These are phyloP conservation scores for Pheosia gnoma DNA, from an alignment of 2,888 invertebrate genomes.

Conservation along the genomic window DNA sequence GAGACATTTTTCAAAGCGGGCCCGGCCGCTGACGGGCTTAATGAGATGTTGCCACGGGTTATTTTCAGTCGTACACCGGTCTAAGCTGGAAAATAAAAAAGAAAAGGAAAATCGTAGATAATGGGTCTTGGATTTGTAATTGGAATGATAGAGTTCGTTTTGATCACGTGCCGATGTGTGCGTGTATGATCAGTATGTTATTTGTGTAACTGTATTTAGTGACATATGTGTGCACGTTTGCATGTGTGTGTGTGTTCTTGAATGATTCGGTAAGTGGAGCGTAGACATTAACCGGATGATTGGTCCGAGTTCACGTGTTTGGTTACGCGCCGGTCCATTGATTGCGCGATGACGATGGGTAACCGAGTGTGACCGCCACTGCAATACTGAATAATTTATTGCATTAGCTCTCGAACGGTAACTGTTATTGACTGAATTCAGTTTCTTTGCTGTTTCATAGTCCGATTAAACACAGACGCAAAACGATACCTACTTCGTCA, in stretches of 20 bases:
- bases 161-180: constrained; percentile 13
- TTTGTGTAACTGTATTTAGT: constrained; percentile 14
- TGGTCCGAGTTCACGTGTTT: constrained; percentile 51
- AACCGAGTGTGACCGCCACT: constrained; percentile 53
- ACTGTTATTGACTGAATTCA: constrained; percentile 29
- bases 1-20: constrained; percentile 81
- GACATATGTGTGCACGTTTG: constrained; percentile 11
- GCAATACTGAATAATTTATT: constrained; percentile 43
- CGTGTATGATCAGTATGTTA: constrained; percentile 15
- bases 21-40: constrained; percentile 73
- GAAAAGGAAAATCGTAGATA: constrained; percentile 47
- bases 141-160: constrained; percentile 43
- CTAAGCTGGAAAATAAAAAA: constrained; percentile 46
- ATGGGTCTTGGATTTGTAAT: constrained; percentile 51
- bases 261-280: constrained; percentile 71
- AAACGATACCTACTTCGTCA: not conserved
- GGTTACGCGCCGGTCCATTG: constrained; percentile 63
- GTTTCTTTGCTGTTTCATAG: constrained; percentile 19
- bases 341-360: constrained; percentile 51
- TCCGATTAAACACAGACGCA: not conserved
- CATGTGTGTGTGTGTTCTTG: constrained; percentile 56
- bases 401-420: constrained; percentile 32
- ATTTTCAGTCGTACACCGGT: constrained; percentile 71
- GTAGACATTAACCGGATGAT: constrained; percentile 60
- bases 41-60: constrained; percentile 80